phyloP scores from a whole-genome alignment of 2,888 invertebrate species.

The Xestia ashworthii region DNA sequence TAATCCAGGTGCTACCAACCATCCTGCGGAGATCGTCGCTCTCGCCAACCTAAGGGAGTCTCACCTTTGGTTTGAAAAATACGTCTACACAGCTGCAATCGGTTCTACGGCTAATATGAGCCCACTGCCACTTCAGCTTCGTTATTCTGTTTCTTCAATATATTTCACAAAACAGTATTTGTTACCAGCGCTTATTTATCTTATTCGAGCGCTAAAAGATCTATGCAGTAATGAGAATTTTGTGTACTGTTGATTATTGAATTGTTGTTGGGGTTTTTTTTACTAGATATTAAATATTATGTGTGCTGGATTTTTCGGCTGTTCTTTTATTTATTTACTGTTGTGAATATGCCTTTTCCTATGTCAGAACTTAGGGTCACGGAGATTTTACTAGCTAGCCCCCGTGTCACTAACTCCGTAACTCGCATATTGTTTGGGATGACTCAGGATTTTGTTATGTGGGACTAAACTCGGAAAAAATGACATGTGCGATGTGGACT shows the following conservation, averaged over 20 bases:
- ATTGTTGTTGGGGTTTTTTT: neutral
- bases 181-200: neutral
- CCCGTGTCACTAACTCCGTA: neutral
- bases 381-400: neutral
- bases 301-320: neutral
- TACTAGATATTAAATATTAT: conserved; percentile 21
- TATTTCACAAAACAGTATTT: neutral
- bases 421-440: neutral
- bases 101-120: neutral
- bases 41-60: neutral
- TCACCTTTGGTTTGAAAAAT: neutral
- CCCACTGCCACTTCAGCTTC: neutral
- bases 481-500: no score
- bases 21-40: neutral
- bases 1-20: neutral
- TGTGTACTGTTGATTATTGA: conserved; percentile 3
- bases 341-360: neutral
- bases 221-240: neutral
- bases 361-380: neutral
- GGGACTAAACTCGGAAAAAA: no score
- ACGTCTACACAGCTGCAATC: neutral
- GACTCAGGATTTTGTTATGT: no score
- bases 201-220: neutral
- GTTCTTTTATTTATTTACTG: neutral
- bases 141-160: neutral